Evolutionary conservation across 2,888 invertebrate species (phyloP), one percentile per base, ranked within the genome.

Genomic region (Caenorhabditis uteleia): DNA sequence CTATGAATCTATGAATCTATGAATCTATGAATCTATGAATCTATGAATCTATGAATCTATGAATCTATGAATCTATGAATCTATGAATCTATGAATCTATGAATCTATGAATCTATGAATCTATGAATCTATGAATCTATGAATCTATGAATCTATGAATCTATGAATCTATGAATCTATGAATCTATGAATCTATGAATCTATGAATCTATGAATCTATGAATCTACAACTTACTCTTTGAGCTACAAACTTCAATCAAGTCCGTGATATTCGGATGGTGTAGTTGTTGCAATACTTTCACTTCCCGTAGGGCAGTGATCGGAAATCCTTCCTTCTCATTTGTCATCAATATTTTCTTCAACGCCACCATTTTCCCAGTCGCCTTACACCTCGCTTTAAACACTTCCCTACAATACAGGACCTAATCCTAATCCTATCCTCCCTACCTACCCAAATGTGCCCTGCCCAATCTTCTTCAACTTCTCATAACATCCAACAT

Each of bases 321-420:
- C 0, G 98, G 98, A 84, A 99, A 99, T 45, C 97, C 97, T 88
- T 98, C 97, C 84, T 95, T 97, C 86, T 98, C 97, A 85, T 98
- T 98, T 82, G 98, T 97, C 95, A 98, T 97, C 3, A 98, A 86
- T 8, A 98, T 95, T 86, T 97, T 98, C 83, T 98, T 98, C 90
- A 98, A 90, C 0, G 98, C 98, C 0, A 98, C 97, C 82, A 93
- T 90, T 82, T 91, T 82, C 89, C 85, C 91, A 48, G 89, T 90
- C 67, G 88, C 90, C 82, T 91, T 90, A 59, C 93, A 92, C 54
- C 91, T 88, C 0, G 97, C 98, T 84, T 97, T 98, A 85, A 97
- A 98, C 14, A 97, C 97, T 84, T 97, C 97, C 0, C 95, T 95
- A 77, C 58, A 71, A 68, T 38, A 21, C 25, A 33, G 4, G n/a